Percentiles rank a stretch among this genome's conserved stretches.
Conservation (phyloP, 2,797 vertebrate genomes). For the Paedocypris micromegethes region DNA sequence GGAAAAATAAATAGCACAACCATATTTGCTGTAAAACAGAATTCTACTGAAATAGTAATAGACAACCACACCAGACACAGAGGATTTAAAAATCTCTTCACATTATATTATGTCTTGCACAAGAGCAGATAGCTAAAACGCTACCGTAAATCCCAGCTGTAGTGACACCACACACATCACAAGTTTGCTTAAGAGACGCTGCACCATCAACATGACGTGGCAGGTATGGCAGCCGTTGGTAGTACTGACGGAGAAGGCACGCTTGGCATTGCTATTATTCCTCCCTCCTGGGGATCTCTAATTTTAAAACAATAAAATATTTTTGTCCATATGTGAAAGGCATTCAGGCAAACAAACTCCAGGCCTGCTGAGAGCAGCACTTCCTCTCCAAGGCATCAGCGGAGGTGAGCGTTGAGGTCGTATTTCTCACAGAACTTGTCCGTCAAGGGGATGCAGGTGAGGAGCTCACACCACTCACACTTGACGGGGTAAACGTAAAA, state of each 20-base stretch:
- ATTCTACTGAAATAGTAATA: neutral
- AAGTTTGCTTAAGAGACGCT: constrained; percentile 61
- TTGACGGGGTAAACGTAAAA: constrained; percentile 92
- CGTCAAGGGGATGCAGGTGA: constrained; percentile 96
- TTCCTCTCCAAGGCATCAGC: constrained; percentile 58
- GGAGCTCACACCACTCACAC: constrained; percentile 94
- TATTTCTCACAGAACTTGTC: constrained; percentile 99
- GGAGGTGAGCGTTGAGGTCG: constrained; percentile 90
- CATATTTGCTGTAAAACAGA: too few species aligned
- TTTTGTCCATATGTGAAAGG: constrained; percentile 1
- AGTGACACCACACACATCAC: constrained; percentile 61
- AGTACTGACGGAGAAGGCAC: constrained; percentile 77
- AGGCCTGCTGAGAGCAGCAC: constrained; percentile 12
- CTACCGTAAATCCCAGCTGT: constrained; percentile 74
- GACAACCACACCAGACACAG: constrained; percentile 18
- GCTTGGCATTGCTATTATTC: constrained; percentile 40
- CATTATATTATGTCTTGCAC: constrained; percentile 54
- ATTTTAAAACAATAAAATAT: constrained; percentile 28
- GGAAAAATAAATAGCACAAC: too few species aligned
- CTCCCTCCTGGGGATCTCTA: constrained; percentile 36
- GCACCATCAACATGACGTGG: constrained; percentile 62
- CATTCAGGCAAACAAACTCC: neutral
- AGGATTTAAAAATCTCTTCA: constrained; percentile 25
- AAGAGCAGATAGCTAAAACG: constrained; percentile 83
- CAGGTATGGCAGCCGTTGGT: constrained; percentile 66